Percentiles rank a stretch among this genome's conserved stretches.
Evolutionary conservation across 2,797 vertebrate species (phyloP).

Genomic region (Furcifer pardalis): DNA sequence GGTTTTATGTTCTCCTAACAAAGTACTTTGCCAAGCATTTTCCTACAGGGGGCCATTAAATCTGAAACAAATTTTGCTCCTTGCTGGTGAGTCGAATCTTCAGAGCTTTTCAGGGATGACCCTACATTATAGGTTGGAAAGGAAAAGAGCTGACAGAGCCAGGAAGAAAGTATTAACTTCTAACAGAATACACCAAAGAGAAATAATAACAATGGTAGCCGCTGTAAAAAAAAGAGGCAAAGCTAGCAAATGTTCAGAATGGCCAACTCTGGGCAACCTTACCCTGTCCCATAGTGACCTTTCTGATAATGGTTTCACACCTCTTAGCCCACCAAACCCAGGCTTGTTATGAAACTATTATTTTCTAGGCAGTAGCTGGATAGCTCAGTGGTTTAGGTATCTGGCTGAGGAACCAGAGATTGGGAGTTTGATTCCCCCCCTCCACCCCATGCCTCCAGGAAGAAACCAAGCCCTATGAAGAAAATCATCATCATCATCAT

Average conservation of each 20-base stretch:
- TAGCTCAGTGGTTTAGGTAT: no score
- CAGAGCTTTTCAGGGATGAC: conserved; percentile 59
- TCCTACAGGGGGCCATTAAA: conserved; percentile 62
- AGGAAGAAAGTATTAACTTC: conserved; percentile 57
- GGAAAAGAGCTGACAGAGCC: conserved; percentile 51
- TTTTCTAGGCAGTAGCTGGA: neutral
- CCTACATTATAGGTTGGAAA: conserved; percentile 37
- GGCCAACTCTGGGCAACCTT: neutral
- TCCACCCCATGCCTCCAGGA: no score
- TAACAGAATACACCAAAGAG: conserved; percentile 53
- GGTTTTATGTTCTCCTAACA: conserved; percentile 64
- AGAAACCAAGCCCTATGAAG: no score
- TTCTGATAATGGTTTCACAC: neutral
- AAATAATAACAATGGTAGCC: conserved; percentile 53
- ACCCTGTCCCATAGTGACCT: neutral
- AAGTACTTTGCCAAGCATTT: conserved; percentile 56
- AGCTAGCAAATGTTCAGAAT: conserved; percentile 44
- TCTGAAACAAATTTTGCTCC: conserved; percentile 61
- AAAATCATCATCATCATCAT: no score
- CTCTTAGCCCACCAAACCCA: neutral
- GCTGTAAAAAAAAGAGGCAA: conserved; percentile 56
- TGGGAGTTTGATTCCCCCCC: no score
- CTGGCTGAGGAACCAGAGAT: no score
- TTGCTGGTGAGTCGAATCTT: conserved; percentile 59
- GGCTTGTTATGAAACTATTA: neutral